Base-by-base conservation (phyloP, 2,797 vertebrate genomes). In the Gymnopithys bicolor region DNA sequence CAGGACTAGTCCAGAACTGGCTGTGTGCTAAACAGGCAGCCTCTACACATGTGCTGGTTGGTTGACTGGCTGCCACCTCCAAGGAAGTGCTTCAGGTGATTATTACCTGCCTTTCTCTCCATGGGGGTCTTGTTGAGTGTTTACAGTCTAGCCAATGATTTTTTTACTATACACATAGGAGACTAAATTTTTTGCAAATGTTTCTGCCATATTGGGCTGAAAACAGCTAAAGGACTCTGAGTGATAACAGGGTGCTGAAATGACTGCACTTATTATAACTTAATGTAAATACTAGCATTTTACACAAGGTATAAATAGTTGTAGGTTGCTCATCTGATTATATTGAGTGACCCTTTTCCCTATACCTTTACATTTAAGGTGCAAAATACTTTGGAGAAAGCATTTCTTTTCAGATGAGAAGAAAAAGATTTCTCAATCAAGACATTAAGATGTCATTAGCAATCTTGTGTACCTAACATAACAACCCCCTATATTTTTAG, bases 401-500 rank as follows among this genome's bases (percentile, higher is more conserved):
- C 15, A 2, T 86, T 80, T 79, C 41, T 55, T 48, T 53, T 24
- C 27, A 75, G 25, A 62, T 58, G n/a, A 62, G 23, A 66, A 73
- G 45, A 37, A 64, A 78, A 74, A 32, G 5, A 1, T 67, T 60
- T 70, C 16, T 73, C 63, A 87, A 8, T 51, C 33, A 39, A 39
- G 67, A 73, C 15, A 80, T 32, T n/a, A n/a, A 46, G 23, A 39
- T 30, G 27, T 27, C 32, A 32, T 62, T 18, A 41, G 32, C 16
- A 71, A 41, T 49, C 22, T 74, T 55, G 48, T 55, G 13, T 59
- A 19, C 18, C 7, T 27, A 58, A 48, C 1, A 3, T 4, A 59
- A 55, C 46, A 73, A 87, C 81, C 2, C 11, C 0, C 0, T 8
- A 0, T 5, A 7, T 27, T 53, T 62, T 21, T 48, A 46, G 35